Conservation (phyloP, 1,140 invertebrate species). For the Phymorhynchus buccinoides region DNA sequence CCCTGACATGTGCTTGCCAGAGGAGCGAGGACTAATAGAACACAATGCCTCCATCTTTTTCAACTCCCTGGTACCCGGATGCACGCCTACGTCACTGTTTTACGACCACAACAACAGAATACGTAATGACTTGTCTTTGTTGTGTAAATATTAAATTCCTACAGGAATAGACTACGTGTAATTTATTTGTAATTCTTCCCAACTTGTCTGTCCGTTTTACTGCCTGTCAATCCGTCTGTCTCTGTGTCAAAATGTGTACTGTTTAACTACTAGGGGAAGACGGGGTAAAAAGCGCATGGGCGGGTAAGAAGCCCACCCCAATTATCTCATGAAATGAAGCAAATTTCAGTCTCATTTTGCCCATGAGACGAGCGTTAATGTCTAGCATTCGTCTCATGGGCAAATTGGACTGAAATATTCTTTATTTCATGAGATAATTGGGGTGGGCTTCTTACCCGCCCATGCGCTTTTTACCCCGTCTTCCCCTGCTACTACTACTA, state of each 20-base stretch:
- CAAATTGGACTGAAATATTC: too few species aligned
- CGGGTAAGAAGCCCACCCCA: too few species aligned
- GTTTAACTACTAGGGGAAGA: too few species aligned
- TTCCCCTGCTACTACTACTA: neutral
- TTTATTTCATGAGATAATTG: too few species aligned
- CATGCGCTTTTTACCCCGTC: too few species aligned
- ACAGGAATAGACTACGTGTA: neutral
- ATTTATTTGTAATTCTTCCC: neutral
- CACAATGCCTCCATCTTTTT: neutral
- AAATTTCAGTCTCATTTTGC: too few species aligned
- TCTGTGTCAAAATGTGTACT: neutral
- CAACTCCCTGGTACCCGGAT: conserved; percentile 2
- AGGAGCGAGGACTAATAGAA: neutral
- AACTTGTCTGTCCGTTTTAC: neutral
- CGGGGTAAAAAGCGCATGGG: too few species aligned
- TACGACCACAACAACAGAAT: conserved; percentile 12
- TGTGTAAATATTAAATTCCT: neutral
- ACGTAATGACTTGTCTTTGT: neutral
- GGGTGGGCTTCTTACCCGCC: too few species aligned
- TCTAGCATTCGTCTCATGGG: too few species aligned
- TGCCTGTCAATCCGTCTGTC: too few species aligned
- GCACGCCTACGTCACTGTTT: neutral
- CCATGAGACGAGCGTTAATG: too few species aligned
- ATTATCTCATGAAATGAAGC: too few species aligned
- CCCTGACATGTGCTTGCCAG: neutral